Base-by-base conservation (phyloP, 2,888 invertebrate genomes). In the Watsonalla binaria region DNA sequence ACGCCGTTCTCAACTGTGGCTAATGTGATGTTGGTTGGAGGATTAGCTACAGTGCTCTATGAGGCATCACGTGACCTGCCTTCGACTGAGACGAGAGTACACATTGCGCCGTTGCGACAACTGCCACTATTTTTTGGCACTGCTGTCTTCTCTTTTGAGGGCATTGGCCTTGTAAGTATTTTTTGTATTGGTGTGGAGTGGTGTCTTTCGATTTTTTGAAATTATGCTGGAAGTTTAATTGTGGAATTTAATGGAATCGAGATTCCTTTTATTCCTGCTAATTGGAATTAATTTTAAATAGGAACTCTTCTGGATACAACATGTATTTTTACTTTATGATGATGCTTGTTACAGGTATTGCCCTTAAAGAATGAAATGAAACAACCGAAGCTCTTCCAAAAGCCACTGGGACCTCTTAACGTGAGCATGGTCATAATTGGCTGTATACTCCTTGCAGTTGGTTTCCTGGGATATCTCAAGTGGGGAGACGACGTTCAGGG, bases 91-190 rank as follows among this genome's bases (percentile, higher is more conserved):
- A 88, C 92, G 46, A 92, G 95, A 57, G 80, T 79, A 0, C 93
- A 93, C 61, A 84, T 95, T 11, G 94, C 94, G 0, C 84, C 92
- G 6, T 92, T 92, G 84, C 76, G 82, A 56, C 92, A 92, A 56
- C 85, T 96, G 57, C 98, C 99, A 0, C 87, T 99, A 11, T 99
- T 96, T 81, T 98, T 99, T 76, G 99, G 99, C 48, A 99, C 98
- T 0, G 97, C 97, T 33, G 94, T 99, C 54, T 99, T 97, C 82
- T 96, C 99, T 5, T 99, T 99, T 76, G 99, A 99, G 90, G 99
- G 98, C 59, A 99, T 99, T 63, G 96, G 96, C 53, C 83, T 97
- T 92, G 96, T 95, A 78, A 93, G 92, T 82, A 49, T 5, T 42
- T 11, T 11, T 11, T 11, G 5, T 11, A 53, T 55, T 15, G 46